phyloP scores from a whole-genome alignment of 2,888 invertebrate species.

The Hyppa rectilinea region DNA sequence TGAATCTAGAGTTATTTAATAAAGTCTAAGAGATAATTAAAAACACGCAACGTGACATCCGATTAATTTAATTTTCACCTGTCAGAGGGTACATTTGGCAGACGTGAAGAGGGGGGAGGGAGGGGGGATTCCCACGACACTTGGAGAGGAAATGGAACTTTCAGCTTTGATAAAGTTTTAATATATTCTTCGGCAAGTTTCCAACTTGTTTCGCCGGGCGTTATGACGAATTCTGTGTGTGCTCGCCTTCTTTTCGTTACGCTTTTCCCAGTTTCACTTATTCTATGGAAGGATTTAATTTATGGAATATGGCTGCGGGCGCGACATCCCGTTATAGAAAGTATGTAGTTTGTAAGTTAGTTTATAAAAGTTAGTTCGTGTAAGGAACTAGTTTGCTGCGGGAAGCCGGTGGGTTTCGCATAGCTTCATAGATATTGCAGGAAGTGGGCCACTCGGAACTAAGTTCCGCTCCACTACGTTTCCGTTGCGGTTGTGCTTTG shows the following conservation, averaged over 20 bases:
- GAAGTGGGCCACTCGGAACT: conserved; percentile 25
- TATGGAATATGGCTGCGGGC: conserved; percentile 67
- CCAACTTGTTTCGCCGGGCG: conserved; percentile 81
- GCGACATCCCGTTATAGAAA: conserved; percentile 62
- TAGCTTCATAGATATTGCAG: conserved; percentile 31
- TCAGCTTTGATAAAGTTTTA: conserved; percentile 90
- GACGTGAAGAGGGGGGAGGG: conserved; percentile 49
- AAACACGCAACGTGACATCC: conserved; percentile 65
- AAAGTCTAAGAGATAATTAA: conserved; percentile 57
- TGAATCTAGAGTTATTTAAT: conserved; percentile 59
- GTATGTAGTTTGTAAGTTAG: conserved; percentile 63
- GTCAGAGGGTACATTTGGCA: conserved; percentile 57
- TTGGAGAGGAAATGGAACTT: conserved; percentile 85
- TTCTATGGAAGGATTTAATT: conserved; percentile 74
- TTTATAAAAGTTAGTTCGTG: conserved; percentile 63
- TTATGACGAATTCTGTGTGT: conserved; percentile 84
- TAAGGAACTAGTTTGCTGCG: conserved; percentile 55
- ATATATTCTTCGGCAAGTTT: conserved; percentile 89
- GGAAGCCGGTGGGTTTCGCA: conserved; percentile 33
- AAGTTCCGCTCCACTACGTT: conserved; percentile 25
- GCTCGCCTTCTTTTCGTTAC: conserved; percentile 70
- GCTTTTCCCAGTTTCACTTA: conserved; percentile 71
- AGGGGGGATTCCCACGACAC: conserved; percentile 72
- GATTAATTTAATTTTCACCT: conserved; percentile 76
- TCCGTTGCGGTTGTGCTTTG: background rate